Evolutionary conservation across 2,888 invertebrate species (phyloP), one percentile per base, ranked within the genome.

Genomic region (Allygus modestus): DNA sequence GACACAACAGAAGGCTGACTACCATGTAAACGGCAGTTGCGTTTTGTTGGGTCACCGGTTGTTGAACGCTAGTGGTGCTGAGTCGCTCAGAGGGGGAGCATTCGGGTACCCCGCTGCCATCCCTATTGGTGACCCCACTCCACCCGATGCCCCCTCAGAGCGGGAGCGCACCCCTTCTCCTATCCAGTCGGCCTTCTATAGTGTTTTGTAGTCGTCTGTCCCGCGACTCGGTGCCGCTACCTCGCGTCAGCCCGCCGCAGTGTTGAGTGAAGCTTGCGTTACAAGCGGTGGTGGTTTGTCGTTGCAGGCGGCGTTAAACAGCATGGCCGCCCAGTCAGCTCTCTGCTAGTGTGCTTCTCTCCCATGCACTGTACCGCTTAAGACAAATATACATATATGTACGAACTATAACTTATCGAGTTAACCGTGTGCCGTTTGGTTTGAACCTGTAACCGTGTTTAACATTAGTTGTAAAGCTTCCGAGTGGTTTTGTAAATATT

Each of bases 281-380:
- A 43, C 65, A 83, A 79, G 23, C 43, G 85, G 84, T 85, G 85
- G 51, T 81, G 84, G 81, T 82, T 85, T 83, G 65, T 54, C 77
- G 33, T 85, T 85, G n/a, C 85, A 85, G 85, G 81, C 85, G 85
- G 85, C 85, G 85, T 81, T 85, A 85, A 58, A 23, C 20, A 58
- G 33, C 58, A 58, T n/a, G 37, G 20, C 79, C 33, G 54, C 37
- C 51, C 1, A 26, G 73, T 43, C 73, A 1, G 2, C 75, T 77
- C 46, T 54, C 43, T 17, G 31, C 79, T 79, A 77, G 43, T 12
- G 77, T 77, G 28, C 77, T 77, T 77, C 77, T 73, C 73, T 20
- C 17, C 31, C 37, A 23, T 43, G 46, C 77, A 51, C 46, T 26
- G 23, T 23, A 31, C n/a, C 65, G 65, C 65, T 65, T 65, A 28